A percentile compares a stretch with the other conserved stretches of the same genome.
These are phyloP conservation scores for Eupithecia pulchellata DNA, from an alignment of 2,888 invertebrate genomes.

Conservation along the genomic window DNA sequence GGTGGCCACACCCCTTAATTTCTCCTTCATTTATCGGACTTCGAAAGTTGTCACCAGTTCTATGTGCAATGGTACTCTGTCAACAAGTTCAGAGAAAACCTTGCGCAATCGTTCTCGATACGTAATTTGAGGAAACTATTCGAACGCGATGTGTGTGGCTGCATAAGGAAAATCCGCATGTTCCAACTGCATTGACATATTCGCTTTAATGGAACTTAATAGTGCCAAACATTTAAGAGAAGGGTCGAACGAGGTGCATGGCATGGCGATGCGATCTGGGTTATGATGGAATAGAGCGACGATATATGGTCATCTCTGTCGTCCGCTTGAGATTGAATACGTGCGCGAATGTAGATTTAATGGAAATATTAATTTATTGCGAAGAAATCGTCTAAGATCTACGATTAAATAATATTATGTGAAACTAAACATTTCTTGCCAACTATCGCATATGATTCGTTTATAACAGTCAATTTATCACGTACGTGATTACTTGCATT, in stretches of 20 bases:
- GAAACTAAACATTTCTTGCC: conserved; percentile 5
- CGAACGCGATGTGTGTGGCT: conserved; percentile 26
- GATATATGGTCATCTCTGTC: conserved; percentile 57
- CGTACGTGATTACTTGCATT: not conserved
- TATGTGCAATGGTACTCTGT: conserved; percentile 13
- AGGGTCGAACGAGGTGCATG: conserved; percentile 67
- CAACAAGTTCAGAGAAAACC: conserved; percentile 23
- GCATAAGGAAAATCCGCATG: conserved; percentile 39
- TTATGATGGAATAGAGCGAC: conserved; percentile 61
- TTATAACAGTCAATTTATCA: conserved; percentile 52
- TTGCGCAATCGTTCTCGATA: conserved; percentile 13
- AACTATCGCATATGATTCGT: conserved; percentile 57
- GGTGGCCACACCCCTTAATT: conserved; percentile 36
- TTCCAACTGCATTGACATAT: conserved; percentile 38
- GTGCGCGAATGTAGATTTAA: conserved; percentile 44
- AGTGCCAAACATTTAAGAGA: conserved; percentile 59
- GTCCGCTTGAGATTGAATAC: conserved; percentile 47
- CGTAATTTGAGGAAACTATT: conserved; percentile 22
- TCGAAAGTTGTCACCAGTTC: conserved; percentile 36
- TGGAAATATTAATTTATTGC: conserved; percentile 41
- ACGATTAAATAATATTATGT: conserved; percentile 15
- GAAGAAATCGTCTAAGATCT: conserved; percentile 20
- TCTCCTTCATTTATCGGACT: conserved; percentile 26
- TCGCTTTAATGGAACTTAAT: conserved; percentile 56
- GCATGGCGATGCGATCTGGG: conserved; percentile 67